Base-by-base conservation (phyloP, 2,113 vertebrate genomes). In the Azemiops feae region DNA sequence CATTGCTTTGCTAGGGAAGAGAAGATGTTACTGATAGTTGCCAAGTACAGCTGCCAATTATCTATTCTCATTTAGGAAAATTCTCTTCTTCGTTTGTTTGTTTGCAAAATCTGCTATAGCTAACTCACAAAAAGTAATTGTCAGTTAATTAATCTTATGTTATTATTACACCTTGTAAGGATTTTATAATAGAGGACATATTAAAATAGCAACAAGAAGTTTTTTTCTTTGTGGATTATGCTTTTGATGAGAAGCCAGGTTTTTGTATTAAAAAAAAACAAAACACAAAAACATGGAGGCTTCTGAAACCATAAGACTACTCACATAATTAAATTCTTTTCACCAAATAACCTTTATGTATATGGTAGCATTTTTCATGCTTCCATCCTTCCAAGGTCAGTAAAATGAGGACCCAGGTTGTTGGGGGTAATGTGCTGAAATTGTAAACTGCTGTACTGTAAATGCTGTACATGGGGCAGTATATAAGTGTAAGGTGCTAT, bases 241-340 rank as follows among this genome's bases (percentile, higher is more conserved):
- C 39, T 47, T 50, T 89, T 94, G 3, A 0, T 43, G 30, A 93
- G 52, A 86, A 91, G 91, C 16, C 9, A 30, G 25, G 60, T 93
- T 53, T 93, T 92, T 92, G 87, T 88, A 55, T 91, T 87, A 90
- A 45, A 91, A 91, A 30, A 85, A 94, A 85, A 53, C 1, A 30
- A 8, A n/a, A 4, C 64, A 69, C 64, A 69, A 69, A 69, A 69
- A n/a, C 12, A n/a, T 34, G 9, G 86, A 89, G 3, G 27, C 4
- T 14, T 92, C 25, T 87, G 57, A 93, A 93, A 86, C 64, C 5
- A 1, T 30, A 93, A 69, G 12, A 92, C n/a, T 88, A 4, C 39
- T 60, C n/a, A 0, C 0, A 3, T 93, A 88, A 93, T 93, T 92
- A 91, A 95, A 64, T 2, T 92, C 53, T 64, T 88, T 27, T 12